phyloP scores from a whole-genome alignment of 2,888 invertebrate species.

The Oligia latruncula region DNA sequence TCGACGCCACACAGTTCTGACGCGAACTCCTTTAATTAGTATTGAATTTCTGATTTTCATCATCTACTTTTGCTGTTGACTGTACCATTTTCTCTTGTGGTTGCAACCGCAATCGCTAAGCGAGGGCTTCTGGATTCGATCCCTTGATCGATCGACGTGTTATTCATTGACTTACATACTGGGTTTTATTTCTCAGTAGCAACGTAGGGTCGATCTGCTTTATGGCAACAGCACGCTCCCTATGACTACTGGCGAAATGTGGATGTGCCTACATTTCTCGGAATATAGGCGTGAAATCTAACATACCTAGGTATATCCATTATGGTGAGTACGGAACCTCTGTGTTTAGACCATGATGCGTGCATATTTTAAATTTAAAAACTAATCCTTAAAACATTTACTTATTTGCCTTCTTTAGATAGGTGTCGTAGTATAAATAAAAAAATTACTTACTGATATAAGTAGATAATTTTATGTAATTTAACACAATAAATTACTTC shows the following conservation, averaged over 20 bases:
- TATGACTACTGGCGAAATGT: not conserved
- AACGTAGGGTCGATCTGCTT: not conserved
- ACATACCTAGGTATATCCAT: not conserved
- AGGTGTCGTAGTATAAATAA: constrained; percentile 18
- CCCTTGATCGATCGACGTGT: not conserved
- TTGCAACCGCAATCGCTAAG: not conserved
- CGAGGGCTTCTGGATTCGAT: too few species aligned
- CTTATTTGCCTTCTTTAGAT: constrained; percentile 14
- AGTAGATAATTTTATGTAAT: not conserved
- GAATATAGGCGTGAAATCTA: not conserved
- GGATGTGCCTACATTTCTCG: not conserved
- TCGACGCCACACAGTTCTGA: too few species aligned
- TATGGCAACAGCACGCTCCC: not conserved
- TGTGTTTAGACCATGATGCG: not conserved
- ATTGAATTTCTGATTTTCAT: too few species aligned
- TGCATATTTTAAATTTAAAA: constrained; percentile 3
- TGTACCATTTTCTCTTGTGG: not conserved
- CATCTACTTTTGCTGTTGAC: too few species aligned
- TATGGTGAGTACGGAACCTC: constrained; percentile 12
- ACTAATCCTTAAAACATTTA: not conserved
- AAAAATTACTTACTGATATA: not conserved
- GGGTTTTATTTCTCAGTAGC: not conserved
- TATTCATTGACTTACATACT: not conserved
- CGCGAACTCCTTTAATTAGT: too few species aligned
- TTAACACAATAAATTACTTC: not conserved